A percentile compares a stretch with the other conserved stretches of the same genome.
Evolutionary conservation across 2,113 vertebrate species (phyloP).

Genomic region (Phalacrocorax carbo): DNA sequence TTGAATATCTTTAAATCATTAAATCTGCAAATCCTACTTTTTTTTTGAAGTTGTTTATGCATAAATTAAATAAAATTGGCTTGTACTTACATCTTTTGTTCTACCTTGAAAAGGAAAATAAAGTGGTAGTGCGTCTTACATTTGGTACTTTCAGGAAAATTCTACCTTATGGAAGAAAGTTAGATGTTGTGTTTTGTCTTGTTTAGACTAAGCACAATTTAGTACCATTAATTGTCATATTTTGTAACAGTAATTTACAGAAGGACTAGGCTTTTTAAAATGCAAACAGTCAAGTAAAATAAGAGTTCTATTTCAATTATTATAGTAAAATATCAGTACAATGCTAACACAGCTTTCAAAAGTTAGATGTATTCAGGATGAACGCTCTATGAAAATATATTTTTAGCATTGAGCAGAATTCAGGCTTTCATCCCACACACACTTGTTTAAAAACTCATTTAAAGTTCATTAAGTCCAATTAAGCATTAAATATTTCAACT

Average conservation of each 20-base stretch:
- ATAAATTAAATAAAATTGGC: neutral
- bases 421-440: neutral
- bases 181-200: neutral
- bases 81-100: neutral
- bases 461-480: neutral
- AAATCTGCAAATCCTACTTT: neutral
- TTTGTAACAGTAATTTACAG: neutral
- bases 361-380: neutral
- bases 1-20: neutral
- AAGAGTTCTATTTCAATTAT: neutral
- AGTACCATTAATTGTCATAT: neutral
- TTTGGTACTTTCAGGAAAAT: neutral
- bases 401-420: neutral
- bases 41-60: neutral
- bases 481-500: neutral
- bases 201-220: neutral
- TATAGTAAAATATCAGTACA: neutral
- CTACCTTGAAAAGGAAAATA: neutral
- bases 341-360: neutral
- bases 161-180: neutral
- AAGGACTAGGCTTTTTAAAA: neutral
- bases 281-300: neutral
- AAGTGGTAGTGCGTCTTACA: neutral
- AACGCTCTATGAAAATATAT: neutral
- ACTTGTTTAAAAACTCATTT: neutral